Base-by-base conservation (phyloP, 2,888 invertebrate genomes). In the Drosophila borborema region DNA sequence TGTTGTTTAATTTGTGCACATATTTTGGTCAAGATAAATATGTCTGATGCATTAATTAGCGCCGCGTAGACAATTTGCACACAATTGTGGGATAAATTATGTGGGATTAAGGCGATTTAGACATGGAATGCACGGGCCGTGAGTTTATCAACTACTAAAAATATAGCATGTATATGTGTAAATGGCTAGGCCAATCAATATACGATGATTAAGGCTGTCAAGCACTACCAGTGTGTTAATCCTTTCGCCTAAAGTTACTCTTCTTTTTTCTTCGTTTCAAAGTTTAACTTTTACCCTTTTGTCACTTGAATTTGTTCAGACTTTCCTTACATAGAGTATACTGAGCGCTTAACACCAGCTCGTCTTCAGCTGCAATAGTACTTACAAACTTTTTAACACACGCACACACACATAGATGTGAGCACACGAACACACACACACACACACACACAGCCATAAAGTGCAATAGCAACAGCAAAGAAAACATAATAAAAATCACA, bases 401-500 rank as follows among this genome's bases (percentile, higher is more conserved):
- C 38, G 36, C 45, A 55, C 23, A 41, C 58, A 36, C n/a, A 41
- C 41, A 41, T 41, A 3, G 8, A 41, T 41, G n/a, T 0, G 41
- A 8, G 9, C 43, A 59, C n/a, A 55, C 54, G 14, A n/a, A n/a
- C 34, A 28, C 20, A 18, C 34, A 55, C 20, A 20, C 20, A 20
- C 20, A 20, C 20, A 20, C 49, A 51, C 43, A 41, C 28, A 43
- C 18, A 56, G 9, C 31, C 28, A 54, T n/a, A n/a, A 54, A 66
- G 61, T 38, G 40, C 60, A 59, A 80, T 63, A 64, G 54, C 48
- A 63, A 61, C 64, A 65, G 65, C 60, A 59, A 66, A 58, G 62
- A 68, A 68, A 74, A 66, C 70, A 79, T 72, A 80, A 83, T 72
- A 82, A 82, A 77, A 74, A 86, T 77, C 77, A 75, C 77, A 85